Conservation (phyloP, 2,888 invertebrate genomes). For the Apomyelois bistriatella region DNA sequence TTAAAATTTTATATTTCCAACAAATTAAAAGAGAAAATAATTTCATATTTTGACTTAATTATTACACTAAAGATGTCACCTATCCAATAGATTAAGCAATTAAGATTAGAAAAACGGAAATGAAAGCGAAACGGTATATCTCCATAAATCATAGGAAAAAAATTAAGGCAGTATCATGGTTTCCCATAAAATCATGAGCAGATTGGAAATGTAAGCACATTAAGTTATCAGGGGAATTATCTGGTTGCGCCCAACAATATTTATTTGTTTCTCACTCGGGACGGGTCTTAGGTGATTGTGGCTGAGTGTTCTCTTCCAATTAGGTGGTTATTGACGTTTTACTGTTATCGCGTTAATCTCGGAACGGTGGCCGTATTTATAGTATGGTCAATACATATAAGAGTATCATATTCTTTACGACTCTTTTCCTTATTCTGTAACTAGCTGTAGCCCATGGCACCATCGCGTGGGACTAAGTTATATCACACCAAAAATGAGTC, state of each 20-base stretch:
- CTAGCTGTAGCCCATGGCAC: too few relatives aligned
- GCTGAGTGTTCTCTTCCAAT: constrained; percentile 74
- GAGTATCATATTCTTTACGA: neutral
- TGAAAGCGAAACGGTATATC: constrained; percentile 21
- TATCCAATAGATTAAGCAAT: constrained; percentile 24
- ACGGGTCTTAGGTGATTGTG: constrained; percentile 56
- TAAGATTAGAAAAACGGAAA: constrained; percentile 23
- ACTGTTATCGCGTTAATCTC: constrained; percentile 74
- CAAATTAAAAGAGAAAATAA: constrained; percentile 18
- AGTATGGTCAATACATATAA: constrained; percentile 31
- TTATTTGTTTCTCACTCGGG: constrained; percentile 75
- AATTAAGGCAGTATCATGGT: constrained; percentile 54
- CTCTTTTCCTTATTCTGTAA: neutral
- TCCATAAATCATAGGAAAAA: constrained; percentile 26
- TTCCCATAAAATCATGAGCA: constrained; percentile 78
- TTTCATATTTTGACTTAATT: constrained; percentile 20
- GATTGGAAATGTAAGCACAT: constrained; percentile 79
- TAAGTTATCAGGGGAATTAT: constrained; percentile 76
- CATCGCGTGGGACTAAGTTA: too few relatives aligned
- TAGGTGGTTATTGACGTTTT: constrained; percentile 80
- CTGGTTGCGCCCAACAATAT: constrained; percentile 74
- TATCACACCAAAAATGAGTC: too few relatives aligned
- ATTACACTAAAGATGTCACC: constrained; percentile 18
- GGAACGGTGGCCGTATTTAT: constrained; percentile 57
- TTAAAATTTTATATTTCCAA: constrained; percentile 16